Evolutionary conservation across 2,113 vertebrate genomes (phyloP), one percentile per base, ranked within the genome.

Genomic region (Aix galericulata): DNA sequence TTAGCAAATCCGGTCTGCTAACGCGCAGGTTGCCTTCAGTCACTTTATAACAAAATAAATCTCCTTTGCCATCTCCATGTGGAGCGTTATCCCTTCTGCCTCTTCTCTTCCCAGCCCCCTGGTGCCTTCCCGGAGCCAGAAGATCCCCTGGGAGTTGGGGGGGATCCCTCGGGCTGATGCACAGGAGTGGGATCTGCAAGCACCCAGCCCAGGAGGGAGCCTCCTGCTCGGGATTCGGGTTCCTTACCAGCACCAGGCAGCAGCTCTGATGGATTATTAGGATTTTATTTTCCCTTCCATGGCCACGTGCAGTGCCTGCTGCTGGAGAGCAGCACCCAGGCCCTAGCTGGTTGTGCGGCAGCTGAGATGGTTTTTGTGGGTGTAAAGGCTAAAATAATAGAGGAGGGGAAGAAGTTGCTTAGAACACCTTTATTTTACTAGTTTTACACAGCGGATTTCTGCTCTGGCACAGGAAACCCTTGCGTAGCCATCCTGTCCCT

Each of bases 371-470:
- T 18, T 46, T 4, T 29, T 55, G 48, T 36, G 56, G 40, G 21
- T 21, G 17, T n/a, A 29, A 62, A 53, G 27, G 32, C 67, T 52
- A 20, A 21, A 32, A 18, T 17, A 25, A 6, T 3, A 29, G 13
- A 3, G 2, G 63, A 18, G 64, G 26, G 58, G 58, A n/a, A 44
- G 34, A 38, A 31, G 82, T 53, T 42, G 31, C 26, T 53, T 17
- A 46, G 52, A n/a, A 59, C 52, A 13, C 52, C 22, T 26, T 32
- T 18, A 15, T 27, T 38, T 58, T 27, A 17, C 32, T 29, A 20
- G 16, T 50, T 0, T 0, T 3, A 5, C 9, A 7, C 11, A 23
- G 27, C 17, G 6, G 26, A 12, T 29, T 78, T 44, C 32, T 63
- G 23, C n/a, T 32, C 23, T 56, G 29, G 46, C 48, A 36, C 11